A percentile compares a stretch with the other conserved stretches of the same genome.
Conservation (phyloP, 2,888 invertebrate species). For the Hydrotaea cyrtoneurina region DNA sequence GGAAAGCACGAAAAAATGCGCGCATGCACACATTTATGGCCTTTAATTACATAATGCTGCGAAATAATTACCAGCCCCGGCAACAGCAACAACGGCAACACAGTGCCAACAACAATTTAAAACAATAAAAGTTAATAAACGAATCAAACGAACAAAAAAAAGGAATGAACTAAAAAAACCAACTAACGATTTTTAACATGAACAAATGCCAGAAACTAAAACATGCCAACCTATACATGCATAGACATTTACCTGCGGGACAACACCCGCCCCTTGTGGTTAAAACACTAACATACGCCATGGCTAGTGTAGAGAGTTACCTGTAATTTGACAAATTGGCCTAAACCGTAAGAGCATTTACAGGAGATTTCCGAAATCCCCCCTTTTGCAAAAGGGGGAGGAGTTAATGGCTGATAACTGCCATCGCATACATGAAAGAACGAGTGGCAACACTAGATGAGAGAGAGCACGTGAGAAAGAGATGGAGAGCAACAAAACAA, state of each 20-base stretch:
- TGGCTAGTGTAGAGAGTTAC: conserved; percentile 16
- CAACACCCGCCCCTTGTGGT: not conserved
- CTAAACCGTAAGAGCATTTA: not conserved
- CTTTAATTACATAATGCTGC: conserved; percentile 67
- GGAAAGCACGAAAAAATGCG: conserved; percentile 34
- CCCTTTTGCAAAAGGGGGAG: not conserved
- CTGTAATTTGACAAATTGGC: not conserved
- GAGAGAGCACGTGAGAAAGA: conserved; percentile 39
- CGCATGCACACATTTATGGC: conserved; percentile 61
- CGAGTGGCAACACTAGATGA: not conserved
- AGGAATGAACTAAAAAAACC: conserved; percentile 50
- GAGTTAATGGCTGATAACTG: not conserved
- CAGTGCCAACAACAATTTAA: conserved; percentile 28
- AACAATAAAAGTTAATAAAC: conserved; percentile 35
- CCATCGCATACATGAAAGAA: not conserved
- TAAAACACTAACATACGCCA: conserved; percentile 21
- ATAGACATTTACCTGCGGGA: not conserved
- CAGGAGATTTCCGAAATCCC: not conserved
- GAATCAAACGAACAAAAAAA: conserved; percentile 14
- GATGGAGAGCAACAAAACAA: conserved; percentile 54
- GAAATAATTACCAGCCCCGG: conserved; percentile 59
- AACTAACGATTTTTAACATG: not conserved
- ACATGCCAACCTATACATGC: not conserved
- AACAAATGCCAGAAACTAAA: conserved; percentile 4
- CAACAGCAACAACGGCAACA: not conserved